phyloP scores from a whole-genome alignment of 1,140 invertebrate species.

The Argopecten irradians region DNA sequence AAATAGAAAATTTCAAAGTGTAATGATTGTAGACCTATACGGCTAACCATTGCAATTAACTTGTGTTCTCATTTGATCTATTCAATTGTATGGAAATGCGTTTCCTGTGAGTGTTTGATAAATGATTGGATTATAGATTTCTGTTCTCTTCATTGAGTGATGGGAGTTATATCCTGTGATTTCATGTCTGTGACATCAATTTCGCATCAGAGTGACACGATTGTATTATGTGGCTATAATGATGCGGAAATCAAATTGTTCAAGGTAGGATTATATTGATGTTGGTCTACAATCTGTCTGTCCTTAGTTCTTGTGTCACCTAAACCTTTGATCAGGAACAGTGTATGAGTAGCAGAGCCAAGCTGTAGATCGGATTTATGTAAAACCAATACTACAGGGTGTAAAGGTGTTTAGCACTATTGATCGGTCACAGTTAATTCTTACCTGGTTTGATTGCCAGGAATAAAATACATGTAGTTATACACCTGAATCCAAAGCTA shows the following conservation, averaged over 20 bases:
- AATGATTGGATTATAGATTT: not conserved
- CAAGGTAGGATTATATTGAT: not conserved
- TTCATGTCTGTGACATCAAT: conserved; percentile 2
- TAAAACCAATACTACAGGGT: not conserved
- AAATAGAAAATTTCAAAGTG: too few relatives aligned
- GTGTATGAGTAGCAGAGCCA: not conserved
- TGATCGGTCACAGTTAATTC: conserved; percentile 13
- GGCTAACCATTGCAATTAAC: too few relatives aligned
- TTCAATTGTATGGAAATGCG: not conserved
- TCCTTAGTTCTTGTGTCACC: not conserved
- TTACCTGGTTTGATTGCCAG: not conserved
- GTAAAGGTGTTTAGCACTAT: not conserved
- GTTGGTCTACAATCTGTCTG: not conserved
- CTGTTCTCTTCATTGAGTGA: not conserved
- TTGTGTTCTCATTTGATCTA: not conserved
- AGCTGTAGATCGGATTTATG: not conserved
- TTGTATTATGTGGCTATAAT: not conserved
- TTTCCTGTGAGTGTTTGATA: not conserved
- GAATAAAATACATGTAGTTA: not conserved
- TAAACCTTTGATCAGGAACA: not conserved
- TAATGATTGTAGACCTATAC: too few relatives aligned
- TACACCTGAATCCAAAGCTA: too few relatives aligned
- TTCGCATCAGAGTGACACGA: not conserved
- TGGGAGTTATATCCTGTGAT: conserved; percentile 1
- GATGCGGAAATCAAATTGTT: not conserved